Base-by-base conservation (phyloP, 2,113 vertebrate species). In the Neolamprologus modestus region DNA sequence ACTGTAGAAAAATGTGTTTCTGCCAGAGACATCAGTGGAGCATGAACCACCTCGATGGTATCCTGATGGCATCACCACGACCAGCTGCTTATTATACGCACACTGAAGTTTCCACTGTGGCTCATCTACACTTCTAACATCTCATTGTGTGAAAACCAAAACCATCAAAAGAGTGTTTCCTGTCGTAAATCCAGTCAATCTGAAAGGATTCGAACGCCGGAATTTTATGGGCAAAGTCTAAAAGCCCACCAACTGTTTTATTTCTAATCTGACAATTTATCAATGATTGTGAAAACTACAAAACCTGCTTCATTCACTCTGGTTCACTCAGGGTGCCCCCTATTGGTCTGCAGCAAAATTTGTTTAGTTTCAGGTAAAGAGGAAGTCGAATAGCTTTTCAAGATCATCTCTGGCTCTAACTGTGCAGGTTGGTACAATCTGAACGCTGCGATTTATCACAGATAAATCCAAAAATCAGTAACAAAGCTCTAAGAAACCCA, bases 11-110 rank as follows among this genome's bases (percentile, higher is more conserved):
- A 71, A 71, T 4, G 35, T 0, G 0, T 71, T 71, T 66, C 16
- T 71, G 12, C 12, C 35, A 24, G 14, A 47, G 14, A 47, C 68
- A 28, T 47, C 68, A 76, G 6, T 5, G 40, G 21, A 73, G n/a
- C 68, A 1, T 3, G 9, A 76, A 28, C 68, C 71, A 47, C 9
- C 13, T 26, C 21, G 0, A 16, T 0, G 68, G 63, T 10, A 7
- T 71, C 66, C 1, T 26, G 37, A 17, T 45, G 40, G 68, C 40
- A 26, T 76, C 61, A 35, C 61, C 61, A 66, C 61, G 0, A 35
- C 61, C 40, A 28, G 40, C 40, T 73, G 13, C 40, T 45, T 42
- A 42, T 6, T 3, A 21, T 13, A 68, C 0, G 11, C 35, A 68
- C 35, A 40, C 35, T 24, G 66, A 24, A 16, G 21, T 28, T 7